Base-by-base conservation (phyloP, 1,140 invertebrate species). In the Drosophila quadrilineata region DNA sequence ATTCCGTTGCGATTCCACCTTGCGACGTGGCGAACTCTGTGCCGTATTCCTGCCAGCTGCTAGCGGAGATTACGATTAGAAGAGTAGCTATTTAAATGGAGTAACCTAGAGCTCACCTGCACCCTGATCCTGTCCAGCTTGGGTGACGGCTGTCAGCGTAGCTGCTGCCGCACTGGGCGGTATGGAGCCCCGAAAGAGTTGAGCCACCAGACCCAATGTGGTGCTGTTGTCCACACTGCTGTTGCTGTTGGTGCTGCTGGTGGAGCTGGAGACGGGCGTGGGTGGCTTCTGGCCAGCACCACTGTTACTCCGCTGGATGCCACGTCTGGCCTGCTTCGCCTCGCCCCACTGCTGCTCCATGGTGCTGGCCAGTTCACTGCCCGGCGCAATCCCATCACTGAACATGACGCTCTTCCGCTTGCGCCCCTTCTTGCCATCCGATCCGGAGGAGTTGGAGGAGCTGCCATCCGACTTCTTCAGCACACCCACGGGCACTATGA, bases 351-450 rank as follows among this genome's bases (percentile, higher is more conserved):
- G 87, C 57, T 88, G 80, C 43, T 87, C 85, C 72, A 89, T 86
- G 48, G 86, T 85, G 87, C 96, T 95, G 53, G 95, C 95, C 65
- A 97, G 91, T 91, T 97, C 96, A 84, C 95, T 96, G 59, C 96
- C 96, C 56, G 96, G 96, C 70, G 96, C 92, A 88, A 98, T 97
- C 68, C 96, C 96, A 91, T 97, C 96, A 79, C 95, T 97, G 89
- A 98, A 98, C 92, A 97, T 97, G 5, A 98, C 96, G 68, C 94
- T 95, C 94, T 89, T 93, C 88, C 82, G 93, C 90, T 88, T 93
- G 91, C 71, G 91, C 49, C 31, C 89, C 84, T 90, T 92, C 77
- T 80, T 92, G n/a, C 80, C 76, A 41, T 82, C 79, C 6, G 87
- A 87, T 9, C 73, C 72, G 24, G 87, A 86, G 0, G 86, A 87